Percentiles rank a stretch among this genome's conserved stretches.
These are phyloP conservation scores for Acridotheres tristis DNA, from an alignment of 2,797 vertebrate species.

Conservation along the genomic window DNA sequence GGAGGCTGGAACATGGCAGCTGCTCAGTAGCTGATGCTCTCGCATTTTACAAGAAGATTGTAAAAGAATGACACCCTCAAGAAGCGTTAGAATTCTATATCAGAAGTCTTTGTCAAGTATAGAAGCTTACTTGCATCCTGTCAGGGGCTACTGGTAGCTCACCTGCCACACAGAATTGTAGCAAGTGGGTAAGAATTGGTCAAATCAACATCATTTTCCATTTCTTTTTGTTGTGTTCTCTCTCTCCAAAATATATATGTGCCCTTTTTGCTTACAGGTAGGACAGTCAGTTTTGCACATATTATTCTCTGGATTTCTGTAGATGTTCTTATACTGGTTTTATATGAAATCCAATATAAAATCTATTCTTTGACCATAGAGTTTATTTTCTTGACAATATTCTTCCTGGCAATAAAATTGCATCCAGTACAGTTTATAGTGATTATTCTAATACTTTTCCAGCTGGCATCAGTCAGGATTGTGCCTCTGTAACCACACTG, in stretches of 20 bases:
- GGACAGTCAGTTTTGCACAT: not conserved
- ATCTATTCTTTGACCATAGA: not conserved
- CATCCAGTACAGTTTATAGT: not conserved
- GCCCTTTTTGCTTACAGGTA: not conserved
- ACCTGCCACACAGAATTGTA: not conserved
- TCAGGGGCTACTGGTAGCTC: not conserved
- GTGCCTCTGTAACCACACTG: not conserved
- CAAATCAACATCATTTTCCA: not conserved
- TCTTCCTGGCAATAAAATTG: not conserved
- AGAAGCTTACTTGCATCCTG: not conserved
- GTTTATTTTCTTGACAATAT: not conserved
- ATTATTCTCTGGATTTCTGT: not conserved
- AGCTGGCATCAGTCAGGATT: not conserved
- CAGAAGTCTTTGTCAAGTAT: not conserved
- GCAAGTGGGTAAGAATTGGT: fast-evolving
- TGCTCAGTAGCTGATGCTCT: not conserved
- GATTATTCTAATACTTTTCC: not conserved
- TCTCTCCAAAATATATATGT: not conserved
- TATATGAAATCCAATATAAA: not conserved
- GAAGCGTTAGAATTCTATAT: not conserved
- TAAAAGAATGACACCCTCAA: not conserved
- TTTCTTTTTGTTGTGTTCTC: not conserved
- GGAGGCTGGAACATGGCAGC: not conserved
- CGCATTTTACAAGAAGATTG: not conserved
- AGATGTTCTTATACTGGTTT: not conserved